Conservation (phyloP, 2,113 vertebrate species). For the Ibidorhyncha struthersii region DNA sequence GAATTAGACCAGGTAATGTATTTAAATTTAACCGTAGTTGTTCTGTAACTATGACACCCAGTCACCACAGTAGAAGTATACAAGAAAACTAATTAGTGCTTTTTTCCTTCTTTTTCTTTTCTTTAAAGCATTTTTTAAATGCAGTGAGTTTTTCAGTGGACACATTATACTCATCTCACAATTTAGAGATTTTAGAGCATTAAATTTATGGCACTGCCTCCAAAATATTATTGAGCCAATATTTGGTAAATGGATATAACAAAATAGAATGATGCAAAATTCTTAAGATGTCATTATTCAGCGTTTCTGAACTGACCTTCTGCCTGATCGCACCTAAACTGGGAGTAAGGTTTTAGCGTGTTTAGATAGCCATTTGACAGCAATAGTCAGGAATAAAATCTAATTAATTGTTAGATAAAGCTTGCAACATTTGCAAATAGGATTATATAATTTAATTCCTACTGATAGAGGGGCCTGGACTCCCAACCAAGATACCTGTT, state of each 20-base stretch:
- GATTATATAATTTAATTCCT: slow-evolving; percentile 31
- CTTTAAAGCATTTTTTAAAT: neutral
- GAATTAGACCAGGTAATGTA: slow-evolving; percentile 70
- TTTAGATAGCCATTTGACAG: neutral
- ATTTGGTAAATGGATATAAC: neutral
- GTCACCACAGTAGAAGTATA: slow-evolving; percentile 12
- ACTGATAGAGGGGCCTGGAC: neutral
- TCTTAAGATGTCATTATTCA: neutral
- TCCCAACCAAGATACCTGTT: neutral
- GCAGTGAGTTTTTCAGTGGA: neutral
- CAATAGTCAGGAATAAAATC: neutral
- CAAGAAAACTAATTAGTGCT: slow-evolving; percentile 34
- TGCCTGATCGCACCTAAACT: neutral
- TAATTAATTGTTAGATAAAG: slow-evolving; percentile 45
- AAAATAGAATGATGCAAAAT: neutral
- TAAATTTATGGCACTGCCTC: neutral
- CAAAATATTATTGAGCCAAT: neutral
- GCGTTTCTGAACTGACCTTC: neutral
- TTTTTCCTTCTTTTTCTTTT: neutral
- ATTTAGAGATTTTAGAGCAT: neutral
- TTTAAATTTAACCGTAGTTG: slow-evolving; percentile 56
- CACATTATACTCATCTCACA: neutral
- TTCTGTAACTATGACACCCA: slow-evolving; percentile 36
- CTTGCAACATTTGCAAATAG: slow-evolving; percentile 21
- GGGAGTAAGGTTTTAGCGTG: neutral